Evolutionary conservation across 1,140 invertebrate genomes (phyloP).

Genomic region (Hylyphantes graminicola): DNA sequence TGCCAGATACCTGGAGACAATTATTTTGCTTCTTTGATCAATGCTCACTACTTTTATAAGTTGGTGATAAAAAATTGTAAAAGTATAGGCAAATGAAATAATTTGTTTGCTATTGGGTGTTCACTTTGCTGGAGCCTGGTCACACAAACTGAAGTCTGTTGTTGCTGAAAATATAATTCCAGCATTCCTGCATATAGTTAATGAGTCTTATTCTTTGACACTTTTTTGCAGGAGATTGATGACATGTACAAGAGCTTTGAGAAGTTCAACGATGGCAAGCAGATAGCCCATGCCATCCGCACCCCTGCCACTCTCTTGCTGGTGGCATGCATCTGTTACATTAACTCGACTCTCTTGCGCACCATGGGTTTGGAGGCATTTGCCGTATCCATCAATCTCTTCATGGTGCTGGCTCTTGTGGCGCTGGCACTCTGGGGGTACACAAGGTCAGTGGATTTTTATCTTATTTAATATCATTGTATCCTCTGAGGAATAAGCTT

Average conservation of each 20-base stretch:
- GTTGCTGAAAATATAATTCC: too few relatives aligned
- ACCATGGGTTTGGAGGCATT: constrained; percentile 46
- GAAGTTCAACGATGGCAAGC: constrained; percentile 95
- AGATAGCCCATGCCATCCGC: constrained; percentile 94
- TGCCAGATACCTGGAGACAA: too few relatives aligned
- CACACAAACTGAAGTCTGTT: too few relatives aligned
- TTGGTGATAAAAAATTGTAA: too few relatives aligned
- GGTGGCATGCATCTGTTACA: constrained; percentile 86
- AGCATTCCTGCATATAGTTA: too few relatives aligned
- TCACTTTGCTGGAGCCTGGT: too few relatives aligned
- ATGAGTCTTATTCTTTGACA: too few relatives aligned
- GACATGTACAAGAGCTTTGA: constrained; percentile 86
- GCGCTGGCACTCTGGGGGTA: constrained; percentile 51
- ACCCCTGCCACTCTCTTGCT: constrained; percentile 93
- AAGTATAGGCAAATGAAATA: too few relatives aligned
- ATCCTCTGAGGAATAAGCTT: too few relatives aligned
- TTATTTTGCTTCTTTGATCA: too few relatives aligned
- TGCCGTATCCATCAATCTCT: constrained; percentile 45
- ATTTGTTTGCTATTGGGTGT: too few relatives aligned
- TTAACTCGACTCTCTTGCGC: constrained; percentile 67
- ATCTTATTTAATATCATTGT: neutral
- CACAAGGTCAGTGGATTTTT: constrained; percentile 17
- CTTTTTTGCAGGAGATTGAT: constrained; percentile 79
- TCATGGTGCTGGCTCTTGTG: constrained; percentile 47
- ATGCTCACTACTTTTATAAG: too few relatives aligned